phyloP scores from a whole-genome alignment of 2,113 vertebrate genomes.

The Acanthisitta chloris region DNA sequence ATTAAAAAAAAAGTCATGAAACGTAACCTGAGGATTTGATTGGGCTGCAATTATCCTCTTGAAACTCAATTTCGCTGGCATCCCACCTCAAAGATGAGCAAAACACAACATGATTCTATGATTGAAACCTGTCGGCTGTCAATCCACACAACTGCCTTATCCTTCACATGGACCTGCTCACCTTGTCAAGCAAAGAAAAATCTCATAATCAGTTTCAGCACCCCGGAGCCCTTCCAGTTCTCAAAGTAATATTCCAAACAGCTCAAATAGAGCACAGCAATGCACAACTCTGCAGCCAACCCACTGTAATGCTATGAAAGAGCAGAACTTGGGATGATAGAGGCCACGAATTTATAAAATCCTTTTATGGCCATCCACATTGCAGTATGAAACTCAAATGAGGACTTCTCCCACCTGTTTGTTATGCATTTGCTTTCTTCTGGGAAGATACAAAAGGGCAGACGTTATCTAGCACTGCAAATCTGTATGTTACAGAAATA shows the following conservation, averaged over 20 bases:
- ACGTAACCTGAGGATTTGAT: constrained; percentile 42
- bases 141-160: constrained; percentile 48
- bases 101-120: constrained; percentile 32
- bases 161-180: constrained; percentile 68
- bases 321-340: constrained; percentile 29
- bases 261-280: constrained; percentile 62
- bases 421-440: neutral
- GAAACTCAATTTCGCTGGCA: constrained; percentile 38
- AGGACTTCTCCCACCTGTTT: neutral
- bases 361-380: constrained; percentile 29
- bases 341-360: constrained; percentile 62
- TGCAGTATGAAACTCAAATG: constrained; percentile 34
- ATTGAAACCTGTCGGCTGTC: constrained; percentile 53
- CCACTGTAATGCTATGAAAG: constrained; percentile 38
- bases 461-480: neutral
- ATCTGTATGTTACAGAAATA: neutral
- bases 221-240: constrained; percentile 66
- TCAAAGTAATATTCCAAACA: constrained; percentile 78
- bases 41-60: constrained; percentile 51
- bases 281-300: neutral
- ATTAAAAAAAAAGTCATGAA: neutral
- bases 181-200: constrained; percentile 81
- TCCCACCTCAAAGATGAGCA: constrained; percentile 41
- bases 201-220: constrained; percentile 79
- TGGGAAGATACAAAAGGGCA: constrained; percentile 1